Evolutionary conservation across 2,113 vertebrate species (phyloP).

Genomic region (Lasiurus cinereus): DNA sequence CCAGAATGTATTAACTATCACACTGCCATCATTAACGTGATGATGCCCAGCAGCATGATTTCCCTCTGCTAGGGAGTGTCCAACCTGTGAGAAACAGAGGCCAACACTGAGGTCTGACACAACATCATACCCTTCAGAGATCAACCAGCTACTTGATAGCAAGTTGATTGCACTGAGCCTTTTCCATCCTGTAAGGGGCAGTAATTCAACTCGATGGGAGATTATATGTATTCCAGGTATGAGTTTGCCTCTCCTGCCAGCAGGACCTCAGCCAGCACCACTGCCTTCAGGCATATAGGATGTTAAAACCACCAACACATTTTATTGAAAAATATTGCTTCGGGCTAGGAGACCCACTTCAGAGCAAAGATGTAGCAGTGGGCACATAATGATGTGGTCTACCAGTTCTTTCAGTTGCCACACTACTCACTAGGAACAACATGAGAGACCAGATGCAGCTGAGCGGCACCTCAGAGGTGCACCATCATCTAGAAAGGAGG

Average conservation of each 20-base stretch:
- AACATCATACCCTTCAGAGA: background rate
- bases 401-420: background rate
- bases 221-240: background rate
- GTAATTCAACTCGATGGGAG: background rate
- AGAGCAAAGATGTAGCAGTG: background rate
- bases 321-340: background rate
- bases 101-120: background rate
- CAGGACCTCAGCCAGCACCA: background rate
- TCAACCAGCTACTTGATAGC: background rate
- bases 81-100: background rate
- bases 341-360: background rate
- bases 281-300: background rate
- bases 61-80: background rate
- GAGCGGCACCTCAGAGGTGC: background rate
- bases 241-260: background rate
- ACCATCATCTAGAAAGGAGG: background rate
- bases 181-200: background rate
- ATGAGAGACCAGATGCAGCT: background rate
- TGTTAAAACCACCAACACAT: background rate
- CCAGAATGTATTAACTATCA: background rate
- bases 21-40: too few relatives aligned
- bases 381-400: background rate
- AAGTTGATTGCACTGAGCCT: background rate
- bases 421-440: background rate
- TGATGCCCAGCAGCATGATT: background rate